phyloP scores from a whole-genome alignment of 2,888 invertebrate genomes.

The Adineta ricciae region DNA sequence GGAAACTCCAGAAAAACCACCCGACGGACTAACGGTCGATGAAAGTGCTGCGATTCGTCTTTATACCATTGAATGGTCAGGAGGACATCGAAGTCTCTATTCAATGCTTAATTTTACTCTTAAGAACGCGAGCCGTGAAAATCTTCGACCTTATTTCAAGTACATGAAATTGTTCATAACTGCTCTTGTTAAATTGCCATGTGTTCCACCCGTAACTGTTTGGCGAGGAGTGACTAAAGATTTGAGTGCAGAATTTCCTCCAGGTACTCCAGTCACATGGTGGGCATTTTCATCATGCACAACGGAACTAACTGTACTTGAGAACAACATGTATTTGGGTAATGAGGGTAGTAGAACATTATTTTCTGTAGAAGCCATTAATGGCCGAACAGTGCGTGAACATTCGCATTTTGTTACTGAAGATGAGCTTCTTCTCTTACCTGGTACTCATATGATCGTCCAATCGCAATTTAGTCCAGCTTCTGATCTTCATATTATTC shows the following conservation, averaged over 20 bases:
- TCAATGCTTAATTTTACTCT: neutral
- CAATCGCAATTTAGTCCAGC: neutral
- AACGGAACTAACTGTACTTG: neutral
- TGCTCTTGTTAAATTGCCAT: neutral
- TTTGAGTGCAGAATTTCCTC: neutral
- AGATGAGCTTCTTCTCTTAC: neutral
- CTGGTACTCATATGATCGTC: neutral
- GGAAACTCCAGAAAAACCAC: neutral
- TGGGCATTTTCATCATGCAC: neutral
- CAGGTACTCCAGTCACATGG: neutral
- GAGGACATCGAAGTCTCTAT: neutral
- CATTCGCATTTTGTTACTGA: neutral
- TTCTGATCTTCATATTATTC: neutral
- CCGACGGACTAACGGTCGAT: neutral
- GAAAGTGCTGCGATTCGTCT: constrained; percentile 1
- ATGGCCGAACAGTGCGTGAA: neutral
- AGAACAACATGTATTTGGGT: constrained; percentile 1
- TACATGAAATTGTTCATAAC: neutral
- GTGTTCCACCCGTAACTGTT: neutral
- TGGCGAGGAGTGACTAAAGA: neutral
- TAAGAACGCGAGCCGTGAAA: neutral
- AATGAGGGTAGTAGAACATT: neutral
- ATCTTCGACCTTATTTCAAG: neutral
- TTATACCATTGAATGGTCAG: neutral
- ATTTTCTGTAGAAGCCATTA: neutral